Conservation (phyloP, 2,888 invertebrate genomes). For the Coelopa pilipes region DNA sequence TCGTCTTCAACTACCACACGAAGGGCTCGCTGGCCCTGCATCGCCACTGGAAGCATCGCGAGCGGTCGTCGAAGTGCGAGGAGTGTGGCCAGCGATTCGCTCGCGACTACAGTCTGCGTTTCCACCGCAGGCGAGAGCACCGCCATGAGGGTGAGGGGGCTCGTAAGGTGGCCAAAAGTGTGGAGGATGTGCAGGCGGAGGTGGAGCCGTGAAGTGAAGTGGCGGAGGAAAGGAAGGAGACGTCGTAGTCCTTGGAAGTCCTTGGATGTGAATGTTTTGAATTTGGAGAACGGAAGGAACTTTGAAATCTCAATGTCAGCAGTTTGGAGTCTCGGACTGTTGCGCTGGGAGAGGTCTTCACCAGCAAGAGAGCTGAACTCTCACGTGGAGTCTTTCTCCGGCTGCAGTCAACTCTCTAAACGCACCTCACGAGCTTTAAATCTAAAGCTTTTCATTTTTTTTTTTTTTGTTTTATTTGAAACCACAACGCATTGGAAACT, state of each 20-base stretch:
- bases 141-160: conserved; percentile 38
- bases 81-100: conserved; percentile 57
- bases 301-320: too few species aligned
- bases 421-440: too few species aligned
- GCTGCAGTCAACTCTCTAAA: too few species aligned
- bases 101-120: conserved; percentile 57
- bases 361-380: too few species aligned
- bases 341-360: too few species aligned
- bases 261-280: background rate
- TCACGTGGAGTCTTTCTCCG: too few species aligned
- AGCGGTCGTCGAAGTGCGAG: conserved; percentile 49
- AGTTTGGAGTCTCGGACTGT: too few species aligned
- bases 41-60: conserved; percentile 68
- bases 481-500: too few species aligned
- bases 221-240: background rate
- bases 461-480: too few species aligned
- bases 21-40: conserved; percentile 68
- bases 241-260: background rate
- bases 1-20: conserved; percentile 68
- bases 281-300: too few species aligned
- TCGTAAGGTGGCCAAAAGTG: conserved; percentile 25
- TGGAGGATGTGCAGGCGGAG: background rate
- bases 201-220: background rate
- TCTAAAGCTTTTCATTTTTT: too few species aligned
- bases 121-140: conserved; percentile 59